Conservation (phyloP, 2,113 vertebrate genomes). For the Craseonycteris thonglongyai region DNA sequence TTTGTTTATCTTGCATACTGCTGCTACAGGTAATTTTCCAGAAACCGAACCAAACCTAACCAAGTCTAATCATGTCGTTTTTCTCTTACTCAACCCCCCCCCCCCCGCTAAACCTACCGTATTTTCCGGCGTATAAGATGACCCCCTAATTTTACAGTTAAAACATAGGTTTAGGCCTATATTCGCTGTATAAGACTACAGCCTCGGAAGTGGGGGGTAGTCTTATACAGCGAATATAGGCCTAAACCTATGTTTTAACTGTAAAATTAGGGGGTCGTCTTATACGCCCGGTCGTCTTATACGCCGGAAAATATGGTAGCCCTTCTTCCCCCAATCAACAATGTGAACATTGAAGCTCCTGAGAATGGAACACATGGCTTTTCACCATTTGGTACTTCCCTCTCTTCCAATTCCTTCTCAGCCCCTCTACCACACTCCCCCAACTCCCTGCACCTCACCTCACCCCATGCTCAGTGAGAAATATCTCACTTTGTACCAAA, state of each 20-base stretch:
- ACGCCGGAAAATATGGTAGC: no score
- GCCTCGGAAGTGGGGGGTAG: no score
- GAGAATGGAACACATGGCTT: background rate
- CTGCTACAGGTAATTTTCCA: background rate
- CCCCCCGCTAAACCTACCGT: background rate
- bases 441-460: background rate
- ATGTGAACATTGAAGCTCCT: background rate
- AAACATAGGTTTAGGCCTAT: no score
- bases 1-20: background rate
- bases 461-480: background rate
- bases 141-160: no score
- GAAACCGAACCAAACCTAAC: background rate
- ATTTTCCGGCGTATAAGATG: no score
- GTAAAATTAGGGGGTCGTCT: no score
- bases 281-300: no score
- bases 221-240: no score
- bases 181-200: no score
- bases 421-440: background rate
- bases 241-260: no score
- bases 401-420: background rate
- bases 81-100: background rate
- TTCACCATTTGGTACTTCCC: background rate
- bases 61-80: background rate
- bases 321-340: background rate
- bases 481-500: background rate